A percentile compares a stretch with the other conserved stretches of the same genome.
These are phyloP conservation scores for Sarotherodon lohbergeri DNA, from an alignment of 2,113 vertebrate species.

Conservation along the genomic window DNA sequence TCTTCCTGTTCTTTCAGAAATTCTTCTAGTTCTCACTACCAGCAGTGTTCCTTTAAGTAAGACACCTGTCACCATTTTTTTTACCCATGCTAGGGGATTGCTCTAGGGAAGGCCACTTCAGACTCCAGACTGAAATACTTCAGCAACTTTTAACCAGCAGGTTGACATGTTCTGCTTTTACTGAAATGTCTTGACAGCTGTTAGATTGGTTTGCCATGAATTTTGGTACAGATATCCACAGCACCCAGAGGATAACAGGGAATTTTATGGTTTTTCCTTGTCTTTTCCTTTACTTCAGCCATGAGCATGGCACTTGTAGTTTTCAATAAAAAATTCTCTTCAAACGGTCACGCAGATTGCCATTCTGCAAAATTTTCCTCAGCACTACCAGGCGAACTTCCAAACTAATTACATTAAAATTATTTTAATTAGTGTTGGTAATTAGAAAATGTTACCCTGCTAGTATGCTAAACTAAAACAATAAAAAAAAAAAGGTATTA, in stretches of 20 bases:
- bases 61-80: not conserved
- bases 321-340: not conserved
- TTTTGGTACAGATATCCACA: not conserved
- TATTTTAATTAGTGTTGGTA: not conserved
- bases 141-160: not conserved
- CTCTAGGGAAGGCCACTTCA: not conserved
- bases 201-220: not conserved
- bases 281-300: not conserved
- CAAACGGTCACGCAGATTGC: not conserved
- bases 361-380: not conserved
- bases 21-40: not conserved
- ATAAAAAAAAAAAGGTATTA: not conserved
- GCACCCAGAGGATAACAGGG: not conserved
- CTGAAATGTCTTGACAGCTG: not conserved
- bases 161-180: not conserved
- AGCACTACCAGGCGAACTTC: not conserved
- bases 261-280: not conserved
- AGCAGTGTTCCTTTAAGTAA: not conserved
- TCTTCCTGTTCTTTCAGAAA: slow-evolving; percentile 65
- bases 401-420: not conserved
- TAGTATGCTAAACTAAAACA: not conserved
- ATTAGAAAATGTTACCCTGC: not conserved
- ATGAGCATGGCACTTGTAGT: not conserved
- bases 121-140: not conserved
- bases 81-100: not conserved